Base-by-base conservation (phyloP, 2,797 vertebrate genomes). In the Onychomys torridus region DNA sequence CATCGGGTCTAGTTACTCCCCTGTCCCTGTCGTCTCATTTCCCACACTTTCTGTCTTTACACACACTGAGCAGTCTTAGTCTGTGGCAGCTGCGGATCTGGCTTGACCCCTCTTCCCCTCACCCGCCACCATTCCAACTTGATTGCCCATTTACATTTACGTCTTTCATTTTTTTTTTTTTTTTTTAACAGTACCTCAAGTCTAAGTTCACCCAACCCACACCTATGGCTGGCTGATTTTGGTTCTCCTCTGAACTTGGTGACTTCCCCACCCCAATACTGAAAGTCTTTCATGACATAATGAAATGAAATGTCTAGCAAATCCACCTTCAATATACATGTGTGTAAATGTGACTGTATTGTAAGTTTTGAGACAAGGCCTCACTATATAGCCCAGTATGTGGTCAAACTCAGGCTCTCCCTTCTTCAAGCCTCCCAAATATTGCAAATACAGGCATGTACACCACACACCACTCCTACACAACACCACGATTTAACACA, bases 221-320 rank as follows among this genome's bases (percentile, higher is more conserved):
- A n/a, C 13, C 3, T 94, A 86, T 88, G 85, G 4, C 85, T 87
- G 43, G 52, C 52, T 88, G 84, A 78, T 57, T 96, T 83, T 87
- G 27, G 17, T 87, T 92, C 8, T 67, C 34, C 13, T 93, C 21
- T 67, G 55, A 83, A 40, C 81, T 86, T 61, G 37, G 32, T 65
- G 12, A 57, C 83, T 29, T 55, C 46, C 21, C 21, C 23, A 23
- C 4, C 8, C 32, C 59, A 77, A 12, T 59, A 23, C 32, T 77
- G 59, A 95, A 93, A 90, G 61, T 73, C 23, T 65, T 93, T 52
- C 19, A n/a, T n/a, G 40, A 76, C 73, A 46, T 29, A 29, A 63
- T 84, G 91, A 81, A 83, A 85, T n/a, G 94, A 79, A 90, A 87
- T 25, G 59, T 71, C 6, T 84, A 89, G 59, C 37, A 91, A 81